These are phyloP conservation scores for Menidia beryllina DNA, from an alignment of 2,113 vertebrate species.

Conservation along the genomic window DNA sequence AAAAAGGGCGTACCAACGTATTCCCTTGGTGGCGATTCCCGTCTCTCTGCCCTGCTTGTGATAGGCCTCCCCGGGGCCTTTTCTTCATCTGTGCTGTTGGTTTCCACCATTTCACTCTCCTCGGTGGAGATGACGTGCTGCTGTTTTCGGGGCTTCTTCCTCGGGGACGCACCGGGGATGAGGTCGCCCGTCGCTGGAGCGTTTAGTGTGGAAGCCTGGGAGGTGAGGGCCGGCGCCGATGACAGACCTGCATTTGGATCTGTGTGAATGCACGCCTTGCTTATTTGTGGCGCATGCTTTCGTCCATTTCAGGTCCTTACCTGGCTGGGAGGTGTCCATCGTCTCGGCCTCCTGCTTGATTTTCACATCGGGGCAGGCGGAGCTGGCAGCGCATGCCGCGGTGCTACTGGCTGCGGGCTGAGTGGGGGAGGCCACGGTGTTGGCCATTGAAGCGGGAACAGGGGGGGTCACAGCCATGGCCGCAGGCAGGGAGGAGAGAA, in stretches of 20 bases:
- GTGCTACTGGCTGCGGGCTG: conserved; percentile 87
- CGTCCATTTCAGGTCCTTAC: conserved; percentile 38
- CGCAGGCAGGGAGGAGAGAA: conserved; percentile 87
- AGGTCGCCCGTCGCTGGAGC: conserved; percentile 86
- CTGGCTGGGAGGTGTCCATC: conserved; percentile 84
- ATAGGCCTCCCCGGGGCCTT: conserved; percentile 88
- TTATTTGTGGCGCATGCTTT: not conserved
- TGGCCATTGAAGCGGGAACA: conserved; percentile 84
- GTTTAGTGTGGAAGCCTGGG: conserved; percentile 86
- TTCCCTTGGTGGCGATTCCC: conserved; percentile 95
- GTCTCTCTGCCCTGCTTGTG: conserved; percentile 88
- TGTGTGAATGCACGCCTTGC: conserved; percentile 17
- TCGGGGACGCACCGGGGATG: conserved; percentile 92
- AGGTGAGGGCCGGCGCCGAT: conserved; percentile 76
- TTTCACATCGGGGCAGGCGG: conserved; percentile 88
- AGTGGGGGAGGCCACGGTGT: conserved; percentile 86
- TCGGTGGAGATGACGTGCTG: conserved; percentile 98
- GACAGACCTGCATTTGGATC: conserved; percentile 62
- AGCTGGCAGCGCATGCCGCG: conserved; percentile 85
- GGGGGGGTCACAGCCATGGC: conserved; percentile 85
- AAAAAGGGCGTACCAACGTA: conserved; percentile 88
- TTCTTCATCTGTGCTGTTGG: conserved; percentile 97
- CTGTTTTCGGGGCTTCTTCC: conserved; percentile 98
- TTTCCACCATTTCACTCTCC: conserved; percentile 98
- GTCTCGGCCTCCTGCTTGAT: conserved; percentile 93